Evolutionary conservation across 2,113 vertebrate genomes (phyloP), one percentile per base, ranked within the genome.

Genomic region (Podarcis cretensis): DNA sequence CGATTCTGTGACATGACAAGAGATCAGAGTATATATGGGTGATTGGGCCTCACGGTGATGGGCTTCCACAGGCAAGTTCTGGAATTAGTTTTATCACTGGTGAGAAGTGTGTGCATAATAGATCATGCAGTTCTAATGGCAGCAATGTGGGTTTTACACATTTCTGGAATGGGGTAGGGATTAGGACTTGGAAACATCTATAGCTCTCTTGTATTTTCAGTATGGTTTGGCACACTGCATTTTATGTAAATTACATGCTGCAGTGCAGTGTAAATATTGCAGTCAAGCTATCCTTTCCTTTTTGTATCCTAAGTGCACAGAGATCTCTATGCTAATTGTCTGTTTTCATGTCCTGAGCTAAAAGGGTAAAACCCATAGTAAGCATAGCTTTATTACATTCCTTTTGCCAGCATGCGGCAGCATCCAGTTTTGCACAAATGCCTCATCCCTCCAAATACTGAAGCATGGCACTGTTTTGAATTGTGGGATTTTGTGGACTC

Each of bases 391-490:
- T 12, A 54, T 2, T 54, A 54, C 2, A 2, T 54, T 54, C 9
- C 10, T 54, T 54, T 54, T 54, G 9, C 48, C 48, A 54, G 48
- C 48, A 54, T 54, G 48, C 48, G 0, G 12, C 48, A 35, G 35
- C 35, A 35, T 54, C 91, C 86, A 92, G 84, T 85, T 93, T 95
- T 90, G 89, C 93, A 90, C 90, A 91, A 92, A 82, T 63, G 87
- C 81, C 90, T 83, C 43, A 59, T 90, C 87, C 18, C 84, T 32
- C 90, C 93, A 91, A 76, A 27, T 68, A 43, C 37, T 83, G 65
- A 27, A 69, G 65, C 69, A 37, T 83, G 65, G 21, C 66, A 83
- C n/a, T 71, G 65, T 21, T 69, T 69, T 83, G 63, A 71, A 71
- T 27, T 48, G 27, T 83, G 40, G 18, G 16, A 83, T 71, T 83